Percentiles rank a stretch among this genome's conserved stretches.
These are phyloP conservation scores for Phalera bucephala DNA, from an alignment of 2,888 invertebrate species.

Conservation along the genomic window DNA sequence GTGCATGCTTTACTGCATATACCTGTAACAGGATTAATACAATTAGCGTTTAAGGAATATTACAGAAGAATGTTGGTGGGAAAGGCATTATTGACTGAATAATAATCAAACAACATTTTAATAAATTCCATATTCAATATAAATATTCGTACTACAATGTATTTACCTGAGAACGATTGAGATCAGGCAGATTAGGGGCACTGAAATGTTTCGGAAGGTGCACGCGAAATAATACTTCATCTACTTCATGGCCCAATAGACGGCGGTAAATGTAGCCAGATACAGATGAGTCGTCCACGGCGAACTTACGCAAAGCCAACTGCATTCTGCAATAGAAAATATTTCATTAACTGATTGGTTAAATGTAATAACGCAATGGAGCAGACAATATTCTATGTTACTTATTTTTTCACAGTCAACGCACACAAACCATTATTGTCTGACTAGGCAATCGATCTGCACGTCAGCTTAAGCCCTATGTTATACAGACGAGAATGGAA, in stretches of 20 bases:
- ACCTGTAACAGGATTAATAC: constrained; percentile 80
- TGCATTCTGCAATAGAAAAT: constrained; percentile 90
- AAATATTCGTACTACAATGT: neutral
- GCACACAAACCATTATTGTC: too few species aligned
- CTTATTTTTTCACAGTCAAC: too few species aligned
- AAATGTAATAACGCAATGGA: too few species aligned
- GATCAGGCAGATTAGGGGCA: constrained; percentile 97
- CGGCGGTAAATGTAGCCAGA: constrained; percentile 99
- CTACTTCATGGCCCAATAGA: constrained; percentile 96
- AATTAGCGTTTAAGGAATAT: neutral
- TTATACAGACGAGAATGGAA: too few species aligned
- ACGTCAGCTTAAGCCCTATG: too few species aligned
- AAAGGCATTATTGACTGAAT: too few species aligned
- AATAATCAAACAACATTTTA: neutral
- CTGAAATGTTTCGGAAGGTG: constrained; percentile 98
- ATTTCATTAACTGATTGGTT: constrained; percentile 6
- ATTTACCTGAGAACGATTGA: constrained; percentile 95
- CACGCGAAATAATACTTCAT: constrained; percentile 95
- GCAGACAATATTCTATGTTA: too few species aligned
- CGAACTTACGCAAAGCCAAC: constrained; percentile 95
- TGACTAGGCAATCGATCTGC: too few species aligned
- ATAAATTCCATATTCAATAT: neutral
- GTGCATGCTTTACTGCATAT: constrained; percentile 98
- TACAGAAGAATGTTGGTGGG: neutral
- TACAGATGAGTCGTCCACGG: constrained; percentile 97